A percentile compares a stretch with the other conserved stretches of the same genome.
phyloP scores from a whole-genome alignment of 2,797 vertebrate species.

The Falco rusticolus region DNA sequence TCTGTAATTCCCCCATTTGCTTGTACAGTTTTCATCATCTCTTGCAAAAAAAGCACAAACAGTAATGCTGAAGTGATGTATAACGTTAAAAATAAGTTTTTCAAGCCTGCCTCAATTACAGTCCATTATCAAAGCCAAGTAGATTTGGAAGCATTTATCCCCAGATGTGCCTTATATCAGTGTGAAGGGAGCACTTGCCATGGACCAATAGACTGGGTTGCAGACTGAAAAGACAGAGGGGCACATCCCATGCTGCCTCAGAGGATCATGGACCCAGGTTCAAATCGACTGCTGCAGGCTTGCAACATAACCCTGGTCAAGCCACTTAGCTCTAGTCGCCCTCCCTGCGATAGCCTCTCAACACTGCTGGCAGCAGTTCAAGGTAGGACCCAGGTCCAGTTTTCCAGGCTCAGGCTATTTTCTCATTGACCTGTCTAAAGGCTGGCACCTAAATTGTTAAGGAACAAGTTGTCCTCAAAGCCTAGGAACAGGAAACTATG shows the following conservation, averaged over 20 bases:
- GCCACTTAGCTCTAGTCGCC: background rate
- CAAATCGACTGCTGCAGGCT: background rate
- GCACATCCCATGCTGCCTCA: background rate
- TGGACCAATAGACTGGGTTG: background rate
- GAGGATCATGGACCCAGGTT: fast-evolving
- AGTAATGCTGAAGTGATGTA: background rate
- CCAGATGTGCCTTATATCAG: background rate
- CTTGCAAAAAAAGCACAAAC: background rate
- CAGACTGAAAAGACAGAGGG: background rate
- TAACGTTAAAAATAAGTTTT: constrained; percentile 23
- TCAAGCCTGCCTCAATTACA: background rate
- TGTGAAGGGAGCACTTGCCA: background rate
- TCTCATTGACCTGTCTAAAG: background rate
- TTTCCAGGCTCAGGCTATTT: background rate
- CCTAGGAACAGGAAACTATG: background rate
- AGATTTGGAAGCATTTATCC: background rate
- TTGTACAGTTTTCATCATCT: background rate
- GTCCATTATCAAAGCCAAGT: background rate
- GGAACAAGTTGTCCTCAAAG: background rate
- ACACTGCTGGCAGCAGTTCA: background rate
- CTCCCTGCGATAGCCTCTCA: background rate
- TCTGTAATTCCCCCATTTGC: background rate
- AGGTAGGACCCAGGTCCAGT: background rate
- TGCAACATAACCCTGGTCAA: background rate
- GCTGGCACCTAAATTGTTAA: background rate